Evolutionary conservation across 1,140 invertebrate species (phyloP).

Genomic region (Drosophila rhopaloa): DNA sequence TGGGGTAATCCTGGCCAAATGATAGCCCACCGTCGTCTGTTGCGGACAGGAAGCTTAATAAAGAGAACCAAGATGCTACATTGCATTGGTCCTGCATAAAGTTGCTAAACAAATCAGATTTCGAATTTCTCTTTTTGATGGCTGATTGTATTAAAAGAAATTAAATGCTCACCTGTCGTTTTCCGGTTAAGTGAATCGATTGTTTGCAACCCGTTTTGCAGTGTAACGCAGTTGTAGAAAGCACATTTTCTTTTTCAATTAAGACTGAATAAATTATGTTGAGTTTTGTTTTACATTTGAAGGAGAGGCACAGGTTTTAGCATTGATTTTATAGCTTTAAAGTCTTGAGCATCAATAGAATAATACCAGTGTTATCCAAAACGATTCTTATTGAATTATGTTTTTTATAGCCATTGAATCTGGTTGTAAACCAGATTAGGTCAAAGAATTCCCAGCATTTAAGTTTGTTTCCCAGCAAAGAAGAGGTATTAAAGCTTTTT

Average conservation of each 20-base stretch:
- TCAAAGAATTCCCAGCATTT: no score
- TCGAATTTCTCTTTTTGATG: conserved; percentile 21
- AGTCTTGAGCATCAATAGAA: no score
- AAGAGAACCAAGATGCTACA: conserved; percentile 32
- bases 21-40: conserved; percentile 39
- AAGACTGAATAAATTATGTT: no score
- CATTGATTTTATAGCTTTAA: no score
- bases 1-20: conserved; percentile 23
- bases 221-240: no score
- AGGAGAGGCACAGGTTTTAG: no score
- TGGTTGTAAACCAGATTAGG: no score
- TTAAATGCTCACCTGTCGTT: conserved; percentile 8
- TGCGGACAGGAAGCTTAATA: conserved; percentile 49
- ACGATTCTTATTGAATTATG: no score
- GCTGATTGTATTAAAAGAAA: conserved; percentile 14
- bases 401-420: no score
- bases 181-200: conserved; percentile 13
- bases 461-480: background rate
- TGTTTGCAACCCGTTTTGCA: background rate
- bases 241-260: no score
- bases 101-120: conserved; percentile 39
- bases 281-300: no score
- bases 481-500: background rate
- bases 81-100: conserved; percentile 8
- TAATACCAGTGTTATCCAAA: no score